phyloP scores from a whole-genome alignment of 2,888 invertebrate genomes.

The Ophion ellenae region DNA sequence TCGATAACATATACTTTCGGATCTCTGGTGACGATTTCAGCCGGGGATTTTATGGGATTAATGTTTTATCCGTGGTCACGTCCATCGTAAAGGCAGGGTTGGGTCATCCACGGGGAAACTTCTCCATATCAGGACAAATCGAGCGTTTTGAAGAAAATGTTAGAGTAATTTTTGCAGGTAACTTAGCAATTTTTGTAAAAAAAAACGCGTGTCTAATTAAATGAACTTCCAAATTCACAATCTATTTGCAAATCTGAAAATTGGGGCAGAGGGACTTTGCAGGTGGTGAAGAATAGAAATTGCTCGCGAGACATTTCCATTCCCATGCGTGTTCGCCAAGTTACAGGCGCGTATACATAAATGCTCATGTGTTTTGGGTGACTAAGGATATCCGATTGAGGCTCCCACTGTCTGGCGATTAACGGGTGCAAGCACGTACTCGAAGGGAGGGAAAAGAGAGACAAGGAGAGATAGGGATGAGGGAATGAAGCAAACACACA shows the following conservation, averaged over 20 bases:
- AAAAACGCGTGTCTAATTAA: not conserved
- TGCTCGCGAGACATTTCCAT: not conserved
- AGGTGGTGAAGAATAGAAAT: not conserved
- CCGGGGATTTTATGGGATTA: not conserved
- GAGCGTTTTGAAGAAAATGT: not conserved
- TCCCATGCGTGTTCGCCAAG: not conserved
- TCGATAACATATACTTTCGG: constrained; percentile 26
- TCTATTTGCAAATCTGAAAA: not conserved
- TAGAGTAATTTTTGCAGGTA: not conserved
- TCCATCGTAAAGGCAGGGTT: not conserved
- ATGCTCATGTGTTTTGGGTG: constrained; percentile 13
- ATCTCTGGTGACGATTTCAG: not conserved
- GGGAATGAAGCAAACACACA: not conserved
- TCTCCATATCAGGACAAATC: not conserved
- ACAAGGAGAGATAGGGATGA: not conserved
- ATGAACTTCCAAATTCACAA: not conserved
- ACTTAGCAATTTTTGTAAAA: not conserved
- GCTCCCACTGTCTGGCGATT: constrained; percentile 18
- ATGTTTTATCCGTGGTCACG: not conserved
- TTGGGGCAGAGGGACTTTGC: not conserved
- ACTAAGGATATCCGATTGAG: constrained; percentile 27
- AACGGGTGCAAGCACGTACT: constrained; percentile 12
- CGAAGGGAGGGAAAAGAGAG: not conserved
- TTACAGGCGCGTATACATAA: not conserved
- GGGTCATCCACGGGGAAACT: not conserved